phyloP scores from a whole-genome alignment of 2,888 invertebrate genomes.

The Nomada lathburiana region DNA sequence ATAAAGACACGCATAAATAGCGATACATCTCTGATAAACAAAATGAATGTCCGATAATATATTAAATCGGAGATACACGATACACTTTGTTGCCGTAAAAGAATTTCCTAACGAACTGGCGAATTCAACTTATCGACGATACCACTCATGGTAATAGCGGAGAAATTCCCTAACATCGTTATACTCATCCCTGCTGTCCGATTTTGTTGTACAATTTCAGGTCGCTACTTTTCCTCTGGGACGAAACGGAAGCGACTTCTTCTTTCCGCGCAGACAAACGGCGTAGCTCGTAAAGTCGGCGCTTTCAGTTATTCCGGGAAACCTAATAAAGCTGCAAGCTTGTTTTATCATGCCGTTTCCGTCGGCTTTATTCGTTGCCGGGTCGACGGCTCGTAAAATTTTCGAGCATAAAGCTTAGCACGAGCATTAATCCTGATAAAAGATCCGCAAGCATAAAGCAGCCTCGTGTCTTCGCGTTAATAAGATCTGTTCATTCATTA shows the following conservation, averaged over 20 bases:
- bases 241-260: conserved; percentile 2
- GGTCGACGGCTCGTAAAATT: conserved; percentile 24
- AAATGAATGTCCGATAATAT: too few species aligned
- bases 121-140: not conserved
- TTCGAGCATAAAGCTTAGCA: conserved; percentile 22
- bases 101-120: not conserved
- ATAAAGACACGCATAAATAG: too few species aligned
- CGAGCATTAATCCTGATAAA: conserved; percentile 25
- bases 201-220: not conserved
- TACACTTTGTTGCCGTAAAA: too few species aligned
- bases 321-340: conserved; percentile 24
- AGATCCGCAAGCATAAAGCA: conserved; percentile 30
- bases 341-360: conserved; percentile 24
- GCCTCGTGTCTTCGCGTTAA: conserved; percentile 16
- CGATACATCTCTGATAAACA: too few species aligned
- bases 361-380: not conserved
- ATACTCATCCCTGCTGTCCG: conserved; percentile 6
- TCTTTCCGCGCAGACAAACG: conserved; percentile 2
- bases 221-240: not conserved
- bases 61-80: too few species aligned
- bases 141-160: not conserved
- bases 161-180: not conserved
- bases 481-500: conserved; percentile 16
- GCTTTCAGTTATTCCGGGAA: conserved; percentile 5
- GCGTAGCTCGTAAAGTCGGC: conserved; percentile 6